These are phyloP conservation scores for Phrynosoma platyrhinos DNA, from an alignment of 2,113 vertebrate species.

Conservation along the genomic window DNA sequence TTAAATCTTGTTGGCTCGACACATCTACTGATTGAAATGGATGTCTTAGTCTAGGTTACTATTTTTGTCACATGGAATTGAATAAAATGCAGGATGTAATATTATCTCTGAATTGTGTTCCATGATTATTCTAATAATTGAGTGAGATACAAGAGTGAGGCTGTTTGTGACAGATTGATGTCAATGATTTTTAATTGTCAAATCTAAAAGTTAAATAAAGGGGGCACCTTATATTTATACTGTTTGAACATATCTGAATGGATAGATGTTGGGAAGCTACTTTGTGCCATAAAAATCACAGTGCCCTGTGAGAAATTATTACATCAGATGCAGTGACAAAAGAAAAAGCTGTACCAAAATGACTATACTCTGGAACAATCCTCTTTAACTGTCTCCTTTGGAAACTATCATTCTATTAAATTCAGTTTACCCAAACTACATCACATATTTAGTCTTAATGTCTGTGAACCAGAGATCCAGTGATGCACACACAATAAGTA, in stretches of 20 bases:
- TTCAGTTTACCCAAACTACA: background rate
- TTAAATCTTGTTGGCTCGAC: conserved; percentile 82
- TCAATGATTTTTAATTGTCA: conserved; percentile 42
- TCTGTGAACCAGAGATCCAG: background rate
- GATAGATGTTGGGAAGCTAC: conserved; percentile 34
- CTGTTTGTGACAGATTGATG: conserved; percentile 40
- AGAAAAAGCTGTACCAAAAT: conserved; percentile 34
- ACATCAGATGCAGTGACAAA: background rate
- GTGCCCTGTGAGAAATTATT: background rate
- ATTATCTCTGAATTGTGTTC: conserved; percentile 76
- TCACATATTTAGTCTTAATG: background rate
- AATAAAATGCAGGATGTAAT: conserved; percentile 86
- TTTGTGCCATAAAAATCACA: conserved; percentile 53
- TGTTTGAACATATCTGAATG: conserved; percentile 50
- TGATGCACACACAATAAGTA: background rate
- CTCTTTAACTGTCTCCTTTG: background rate
- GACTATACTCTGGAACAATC: conserved; percentile 10
- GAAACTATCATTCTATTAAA: background rate
- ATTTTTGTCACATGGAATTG: conserved; percentile 85
- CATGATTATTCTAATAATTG: conserved; percentile 72
- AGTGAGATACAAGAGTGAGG: conserved; percentile 45
- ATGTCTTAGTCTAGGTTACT: conserved; percentile 85
- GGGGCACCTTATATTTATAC: conserved; percentile 39
- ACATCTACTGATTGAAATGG: conserved; percentile 84
- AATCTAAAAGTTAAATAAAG: conserved; percentile 32